Conservation (phyloP, 2,797 vertebrate species). For the Myotis daubentonii region DNA sequence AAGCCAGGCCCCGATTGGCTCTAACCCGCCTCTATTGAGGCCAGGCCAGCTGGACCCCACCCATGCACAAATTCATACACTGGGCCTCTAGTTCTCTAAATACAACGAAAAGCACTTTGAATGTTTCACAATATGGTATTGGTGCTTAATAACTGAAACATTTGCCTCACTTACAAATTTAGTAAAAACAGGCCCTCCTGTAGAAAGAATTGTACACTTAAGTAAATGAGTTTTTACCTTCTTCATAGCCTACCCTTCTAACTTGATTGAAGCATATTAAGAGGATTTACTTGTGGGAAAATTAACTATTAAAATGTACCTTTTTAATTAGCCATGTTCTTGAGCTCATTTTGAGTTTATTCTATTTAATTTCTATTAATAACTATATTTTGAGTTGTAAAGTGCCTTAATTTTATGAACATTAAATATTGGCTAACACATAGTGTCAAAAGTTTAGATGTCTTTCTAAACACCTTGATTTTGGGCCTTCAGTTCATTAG, state of each 20-base stretch:
- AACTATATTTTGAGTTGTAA: background rate
- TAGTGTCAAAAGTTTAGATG: background rate
- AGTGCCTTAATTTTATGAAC: background rate
- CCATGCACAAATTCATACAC: too few species aligned
- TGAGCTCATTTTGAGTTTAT: background rate
- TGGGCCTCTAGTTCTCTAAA: background rate
- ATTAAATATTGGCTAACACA: constrained; percentile 2
- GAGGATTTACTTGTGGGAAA: background rate
- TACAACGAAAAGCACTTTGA: background rate
- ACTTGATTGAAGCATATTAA: background rate
- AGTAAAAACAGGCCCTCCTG: background rate
- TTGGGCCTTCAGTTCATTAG: background rate
- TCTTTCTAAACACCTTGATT: background rate
- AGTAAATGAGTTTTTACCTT: background rate
- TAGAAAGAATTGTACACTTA: background rate
- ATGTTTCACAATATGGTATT: background rate
- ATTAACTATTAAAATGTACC: constrained; percentile 21
- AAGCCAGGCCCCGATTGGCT: too few species aligned
- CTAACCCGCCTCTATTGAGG: too few species aligned
- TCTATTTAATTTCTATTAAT: background rate
- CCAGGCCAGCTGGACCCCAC: too few species aligned
- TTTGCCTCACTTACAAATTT: constrained; percentile 33
- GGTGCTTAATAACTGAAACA: background rate
- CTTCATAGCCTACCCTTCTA: background rate
- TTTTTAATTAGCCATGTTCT: background rate